Evolutionary conservation across 2,888 invertebrate species (phyloP), one percentile per base, ranked within the genome.

Genomic region (Archaeoteleia sp.): DNA sequence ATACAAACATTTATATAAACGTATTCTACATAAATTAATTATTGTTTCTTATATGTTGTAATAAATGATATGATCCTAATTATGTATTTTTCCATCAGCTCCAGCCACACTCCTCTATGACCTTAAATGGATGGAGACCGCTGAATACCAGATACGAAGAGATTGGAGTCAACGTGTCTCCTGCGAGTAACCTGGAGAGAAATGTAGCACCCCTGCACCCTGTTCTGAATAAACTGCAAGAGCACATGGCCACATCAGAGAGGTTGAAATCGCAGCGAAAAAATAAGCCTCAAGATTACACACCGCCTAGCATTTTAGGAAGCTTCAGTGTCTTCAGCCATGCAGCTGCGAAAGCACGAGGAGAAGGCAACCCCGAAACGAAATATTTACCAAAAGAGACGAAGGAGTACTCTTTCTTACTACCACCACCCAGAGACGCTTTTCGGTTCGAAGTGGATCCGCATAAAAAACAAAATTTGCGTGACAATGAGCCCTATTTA

Each of bases 321-420:
- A 87, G 90, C 54, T 90, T 90, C 78, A 88, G 88, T 73, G 87
- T 88, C 9, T 90, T 88, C 71, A 89, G 89, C n/a, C 85, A 90
- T 58, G 88, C 89, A 40, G 86, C 88, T 15, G 83, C 88, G 7
- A 88, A 89, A 80, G 87, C 87, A 67, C 84, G 88, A 73, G 86
- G 88, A 72, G 87, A 88, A 70, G 78, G 83, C 30, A 54, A 30
- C 4, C 27, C 62, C 3, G 73, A 76, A 0, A 62, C 53, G 9
- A 78, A 82, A 30, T 75, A 79, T 34, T 34, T 75, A 0, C 62
- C 75, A 0, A 76, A 81, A 30, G 83, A 82, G 20, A 82, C 81
- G 0, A 72, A 78, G 7, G 80, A 82, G 43, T 84, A 81, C 55
- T 77, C 82, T 1, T 84, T 84, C 39, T 66, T 84, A 30, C 46